Percentiles rank a stretch among this genome's conserved stretches.
These are phyloP conservation scores for Sebastolobus altivelis DNA, from an alignment of 2,797 vertebrate species.

Conservation along the genomic window DNA sequence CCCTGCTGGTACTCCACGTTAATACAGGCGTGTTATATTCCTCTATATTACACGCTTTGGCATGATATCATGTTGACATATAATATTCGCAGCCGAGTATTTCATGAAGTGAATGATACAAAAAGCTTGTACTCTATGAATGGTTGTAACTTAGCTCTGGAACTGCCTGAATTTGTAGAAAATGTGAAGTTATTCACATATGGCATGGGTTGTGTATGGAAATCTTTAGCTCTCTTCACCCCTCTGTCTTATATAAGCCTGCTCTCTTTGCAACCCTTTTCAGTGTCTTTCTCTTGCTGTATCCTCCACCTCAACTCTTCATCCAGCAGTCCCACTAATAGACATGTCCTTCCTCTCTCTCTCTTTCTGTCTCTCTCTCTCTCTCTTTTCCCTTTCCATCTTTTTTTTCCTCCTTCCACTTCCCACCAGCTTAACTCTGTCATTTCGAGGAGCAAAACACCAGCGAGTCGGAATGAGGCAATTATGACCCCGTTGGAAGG, in stretches of 20 bases:
- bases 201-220: background rate
- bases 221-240: background rate
- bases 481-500: constrained; percentile 69
- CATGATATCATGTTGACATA: background rate
- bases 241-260: background rate
- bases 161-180: background rate
- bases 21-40: fast-evolving
- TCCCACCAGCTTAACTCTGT: constrained; percentile 36
- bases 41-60: background rate
- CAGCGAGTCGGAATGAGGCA: constrained; percentile 55
- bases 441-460: constrained; percentile 60
- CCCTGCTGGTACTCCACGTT: background rate
- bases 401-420: background rate
- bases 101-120: background rate
- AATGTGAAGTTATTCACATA: background rate
- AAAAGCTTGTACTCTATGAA: background rate
- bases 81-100: background rate
- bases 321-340: background rate
- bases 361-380: background rate
- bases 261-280: background rate
- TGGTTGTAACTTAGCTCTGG: background rate
- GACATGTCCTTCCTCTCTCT: background rate
- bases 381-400: background rate
- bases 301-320: constrained; percentile 3
- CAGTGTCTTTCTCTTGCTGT: background rate